Conservation (phyloP, 2,888 invertebrate species). For the Pollenia labialis region DNA sequence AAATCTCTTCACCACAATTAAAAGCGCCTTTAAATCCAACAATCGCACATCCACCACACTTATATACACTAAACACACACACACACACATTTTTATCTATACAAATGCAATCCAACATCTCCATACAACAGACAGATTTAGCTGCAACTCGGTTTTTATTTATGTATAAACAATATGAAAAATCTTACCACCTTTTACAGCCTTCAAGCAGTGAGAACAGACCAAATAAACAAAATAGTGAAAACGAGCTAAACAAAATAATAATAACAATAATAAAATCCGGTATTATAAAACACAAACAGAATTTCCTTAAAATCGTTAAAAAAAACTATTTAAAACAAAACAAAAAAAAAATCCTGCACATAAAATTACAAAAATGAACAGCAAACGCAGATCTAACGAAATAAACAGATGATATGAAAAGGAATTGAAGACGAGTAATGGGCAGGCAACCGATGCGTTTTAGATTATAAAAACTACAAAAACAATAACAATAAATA, state of each 20-base stretch:
- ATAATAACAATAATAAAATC: not conserved
- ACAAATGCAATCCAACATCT: conserved; percentile 34
- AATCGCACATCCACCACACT: conserved; percentile 11
- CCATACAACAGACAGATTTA: conserved; percentile 18
- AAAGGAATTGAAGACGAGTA: conserved; percentile 12
- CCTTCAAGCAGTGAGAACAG: conserved; percentile 30
- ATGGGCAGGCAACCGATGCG: conserved; percentile 76
- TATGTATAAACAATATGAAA: conserved; percentile 40
- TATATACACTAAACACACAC: not conserved
- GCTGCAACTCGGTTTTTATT: conserved; percentile 40
- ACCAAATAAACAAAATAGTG: conserved; percentile 52
- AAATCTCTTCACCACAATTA: conserved; percentile 81
- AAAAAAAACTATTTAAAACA: conserved; percentile 3
- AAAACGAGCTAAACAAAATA: conserved; percentile 55
- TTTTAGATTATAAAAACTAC: conserved; percentile 68
- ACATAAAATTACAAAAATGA: not conserved
- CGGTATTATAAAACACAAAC: conserved; percentile 6
- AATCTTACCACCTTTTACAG: conserved; percentile 29
- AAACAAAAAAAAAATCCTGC: conserved; percentile 11
- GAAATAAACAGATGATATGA: conserved; percentile 34
- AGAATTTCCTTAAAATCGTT: conserved; percentile 8
- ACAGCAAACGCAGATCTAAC: conserved; percentile 33
- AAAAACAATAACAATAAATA: conserved; percentile 27
- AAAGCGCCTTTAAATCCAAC: conserved; percentile 72
- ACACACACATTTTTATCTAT: not conserved